These are phyloP conservation scores for Acleris holmiana DNA, from an alignment of 2,888 invertebrate species.

Conservation along the genomic window DNA sequence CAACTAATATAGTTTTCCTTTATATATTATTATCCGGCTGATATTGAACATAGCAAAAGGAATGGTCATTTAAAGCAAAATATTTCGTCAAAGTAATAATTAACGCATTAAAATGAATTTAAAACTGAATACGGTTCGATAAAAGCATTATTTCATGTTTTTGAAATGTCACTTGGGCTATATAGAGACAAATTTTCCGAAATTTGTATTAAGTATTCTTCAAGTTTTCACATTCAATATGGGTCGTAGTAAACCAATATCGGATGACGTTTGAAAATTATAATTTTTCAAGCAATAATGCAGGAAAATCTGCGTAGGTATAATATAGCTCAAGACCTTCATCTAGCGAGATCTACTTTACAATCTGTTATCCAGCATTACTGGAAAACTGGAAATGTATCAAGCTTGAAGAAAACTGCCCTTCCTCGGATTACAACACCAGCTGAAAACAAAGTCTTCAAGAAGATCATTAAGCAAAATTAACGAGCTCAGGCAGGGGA, in stretches of 20 bases:
- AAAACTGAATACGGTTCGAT: background rate
- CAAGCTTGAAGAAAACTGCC: too few species aligned
- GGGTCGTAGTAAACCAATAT: too few species aligned
- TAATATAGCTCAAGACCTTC: too few species aligned
- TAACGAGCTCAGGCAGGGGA: too few species aligned
- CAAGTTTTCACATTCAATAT: background rate
- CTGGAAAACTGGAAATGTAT: too few species aligned
- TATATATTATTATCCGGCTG: background rate
- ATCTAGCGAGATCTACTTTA: too few species aligned
- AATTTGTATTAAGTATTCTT: background rate
- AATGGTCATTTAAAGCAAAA: too few species aligned
- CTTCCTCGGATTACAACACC: too few species aligned
- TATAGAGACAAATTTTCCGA: background rate
- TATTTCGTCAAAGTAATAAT: background rate
- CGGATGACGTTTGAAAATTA: conserved; percentile 5
- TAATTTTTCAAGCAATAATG: conserved; percentile 5
- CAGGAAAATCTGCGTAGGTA: background rate
- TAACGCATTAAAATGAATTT: background rate
- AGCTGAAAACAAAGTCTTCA: too few species aligned
- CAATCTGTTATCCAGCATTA: too few species aligned
- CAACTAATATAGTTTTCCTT: background rate
- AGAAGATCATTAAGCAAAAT: too few species aligned
- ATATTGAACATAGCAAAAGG: background rate
- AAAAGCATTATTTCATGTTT: background rate
- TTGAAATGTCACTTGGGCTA: background rate